These are phyloP conservation scores for Dipodomys merriami DNA, from an alignment of 2,113 vertebrate genomes.

Conservation along the genomic window DNA sequence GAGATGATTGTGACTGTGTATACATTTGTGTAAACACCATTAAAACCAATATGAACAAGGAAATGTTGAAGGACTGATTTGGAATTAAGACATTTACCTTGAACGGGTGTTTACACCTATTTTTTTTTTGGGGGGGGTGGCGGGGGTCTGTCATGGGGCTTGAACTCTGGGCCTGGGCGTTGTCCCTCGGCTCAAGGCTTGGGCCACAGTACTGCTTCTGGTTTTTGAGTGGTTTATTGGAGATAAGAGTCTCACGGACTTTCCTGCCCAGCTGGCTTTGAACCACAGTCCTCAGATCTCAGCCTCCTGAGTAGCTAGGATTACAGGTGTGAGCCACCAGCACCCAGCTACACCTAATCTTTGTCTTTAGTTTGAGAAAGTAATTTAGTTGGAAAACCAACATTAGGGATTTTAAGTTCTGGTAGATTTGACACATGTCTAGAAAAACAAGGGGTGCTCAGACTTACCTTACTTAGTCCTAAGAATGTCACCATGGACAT, in stretches of 20 bases:
- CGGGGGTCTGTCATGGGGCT: too few relatives aligned
- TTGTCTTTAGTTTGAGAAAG: slow-evolving; percentile 26
- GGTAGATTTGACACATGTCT: not conserved
- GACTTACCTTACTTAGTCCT: slow-evolving; percentile 95
- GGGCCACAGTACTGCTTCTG: too few relatives aligned
- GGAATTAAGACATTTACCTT: slow-evolving; percentile 42
- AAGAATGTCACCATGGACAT: slow-evolving; percentile 96
- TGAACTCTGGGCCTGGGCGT: too few relatives aligned
- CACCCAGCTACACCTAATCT: not conserved
- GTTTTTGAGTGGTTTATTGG: too few relatives aligned
- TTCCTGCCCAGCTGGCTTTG: too few relatives aligned
- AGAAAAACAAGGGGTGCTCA: not conserved
- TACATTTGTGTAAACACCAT: slow-evolving; percentile 53
- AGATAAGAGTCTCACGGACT: too few relatives aligned
- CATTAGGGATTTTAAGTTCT: not conserved
- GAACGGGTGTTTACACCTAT: slow-evolving; percentile 23
- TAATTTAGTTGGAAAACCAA: slow-evolving; percentile 37
- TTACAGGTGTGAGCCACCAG: too few relatives aligned
- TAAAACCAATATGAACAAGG: slow-evolving; percentile 29
- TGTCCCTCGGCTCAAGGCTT: too few relatives aligned
- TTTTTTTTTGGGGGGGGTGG: not conserved
- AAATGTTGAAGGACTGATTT: slow-evolving; percentile 38
- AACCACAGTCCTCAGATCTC: too few relatives aligned
- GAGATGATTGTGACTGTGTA: not conserved
- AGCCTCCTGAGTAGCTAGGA: too few relatives aligned